Percentiles rank a stretch among this genome's conserved stretches.
Evolutionary conservation across 2,113 vertebrate species (phyloP).

Genomic region (Telmatochromis brichardi): DNA sequence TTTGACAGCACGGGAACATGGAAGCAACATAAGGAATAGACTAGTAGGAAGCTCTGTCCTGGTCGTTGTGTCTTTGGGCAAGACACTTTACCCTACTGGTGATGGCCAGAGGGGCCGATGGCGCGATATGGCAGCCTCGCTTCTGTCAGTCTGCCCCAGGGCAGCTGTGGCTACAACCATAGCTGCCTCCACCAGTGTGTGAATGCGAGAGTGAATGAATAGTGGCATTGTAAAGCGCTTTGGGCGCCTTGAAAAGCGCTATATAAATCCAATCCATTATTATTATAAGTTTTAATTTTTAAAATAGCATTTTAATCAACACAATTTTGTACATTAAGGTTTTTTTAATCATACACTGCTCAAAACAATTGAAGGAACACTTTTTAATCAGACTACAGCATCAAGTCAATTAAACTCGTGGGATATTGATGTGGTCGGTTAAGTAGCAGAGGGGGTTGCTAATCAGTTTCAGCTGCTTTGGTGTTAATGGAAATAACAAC

Average conservation of each 20-base stretch:
- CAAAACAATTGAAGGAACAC: not conserved
- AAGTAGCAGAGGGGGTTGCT: not conserved
- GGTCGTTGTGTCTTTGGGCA: too few species aligned
- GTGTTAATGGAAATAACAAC: not conserved
- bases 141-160: too few species aligned
- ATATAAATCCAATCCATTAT: too few species aligned
- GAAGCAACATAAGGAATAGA: not conserved
- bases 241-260: rapidly evolving
- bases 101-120: too few species aligned
- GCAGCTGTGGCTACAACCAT: rapidly evolving
- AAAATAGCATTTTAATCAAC: too few species aligned
- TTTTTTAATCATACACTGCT: not conserved
- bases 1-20: not conserved
- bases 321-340: not conserved
- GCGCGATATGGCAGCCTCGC: rapidly evolving
- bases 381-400: not conserved
- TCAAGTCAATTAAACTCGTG: not conserved
- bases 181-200: too few species aligned
- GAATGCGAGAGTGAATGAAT: too few species aligned
- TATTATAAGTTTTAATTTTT: too few species aligned
- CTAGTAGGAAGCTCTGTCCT: not conserved
- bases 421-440: not conserved
- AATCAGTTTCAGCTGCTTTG: not conserved
- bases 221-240: too few species aligned
- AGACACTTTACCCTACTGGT: too few species aligned